Evolutionary conservation across 2,888 invertebrate genomes (phyloP), one percentile per base, ranked within the genome.

Genomic region (Antheraea assamensis): DNA sequence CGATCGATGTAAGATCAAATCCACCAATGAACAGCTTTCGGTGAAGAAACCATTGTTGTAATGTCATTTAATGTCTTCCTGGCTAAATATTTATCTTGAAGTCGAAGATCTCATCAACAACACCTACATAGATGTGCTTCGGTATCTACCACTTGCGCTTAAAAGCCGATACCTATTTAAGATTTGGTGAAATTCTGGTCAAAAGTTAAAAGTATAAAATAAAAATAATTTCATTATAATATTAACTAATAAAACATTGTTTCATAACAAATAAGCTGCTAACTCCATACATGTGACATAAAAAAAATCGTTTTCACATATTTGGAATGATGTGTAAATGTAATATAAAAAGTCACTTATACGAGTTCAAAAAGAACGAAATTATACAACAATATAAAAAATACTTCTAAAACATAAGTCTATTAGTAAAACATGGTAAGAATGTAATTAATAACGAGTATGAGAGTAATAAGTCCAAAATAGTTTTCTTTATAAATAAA

Each of bases 401-500:
- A 52, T 7, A 2, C 42, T 42, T 42, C 42, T 13, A 13, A 42
- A 2, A 42, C 10, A 42, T 2, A 27, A 64, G 27, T 30, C 4
- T 64, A 30, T 30, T 2, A 64, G 17, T 17, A 30, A 64, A 64
- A 4, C 61, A 30, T 5, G 17, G 15, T 30, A 27, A 64, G 27
- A 64, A 35, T 35, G n/a, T 31, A 35, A 24, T 66, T 31, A 31
- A 21, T 31, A n/a, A 35, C n/a, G n/a, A n/a, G n/a, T n/a, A n/a
- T n/a, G n/a, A n/a, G n/a, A n/a, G n/a, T n/a, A n/a, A n/a, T 31
- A 68, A 21, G n/a, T n/a, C 3, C n/a, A 35, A 21, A 35, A 68
- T n/a, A 35, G 21, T 68, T 30, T 66, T 35, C 31, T 68, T 68
- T 35, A 35, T 68, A 68, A 68, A 68, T 70, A 70, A 70, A 52